Conservation (phyloP, 1,140 invertebrate species). For the Cepaea nemoralis region DNA sequence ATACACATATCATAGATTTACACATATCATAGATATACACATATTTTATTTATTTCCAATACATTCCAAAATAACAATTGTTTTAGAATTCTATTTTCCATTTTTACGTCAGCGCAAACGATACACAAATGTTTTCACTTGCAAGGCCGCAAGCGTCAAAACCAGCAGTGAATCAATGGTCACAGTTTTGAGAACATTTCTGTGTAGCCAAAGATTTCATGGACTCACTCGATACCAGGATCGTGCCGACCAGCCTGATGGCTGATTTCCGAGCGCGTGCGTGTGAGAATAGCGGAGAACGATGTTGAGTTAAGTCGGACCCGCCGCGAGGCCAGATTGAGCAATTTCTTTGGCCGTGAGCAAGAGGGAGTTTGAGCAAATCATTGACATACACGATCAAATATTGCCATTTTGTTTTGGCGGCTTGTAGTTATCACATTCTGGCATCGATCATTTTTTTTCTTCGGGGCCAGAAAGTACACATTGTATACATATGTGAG, state of each 20-base stretch:
- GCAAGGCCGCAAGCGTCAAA: neutral
- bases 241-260: conserved; percentile 8
- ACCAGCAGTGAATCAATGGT: neutral
- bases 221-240: neutral
- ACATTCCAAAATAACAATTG: too few relatives aligned
- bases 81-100: neutral
- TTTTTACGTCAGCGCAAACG: neutral
- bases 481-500: too few relatives aligned
- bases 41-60: too few relatives aligned
- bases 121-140: conserved; percentile 27
- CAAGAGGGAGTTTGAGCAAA: neutral
- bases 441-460: neutral
- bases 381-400: conserved; percentile 11
- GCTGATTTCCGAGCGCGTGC: neutral
- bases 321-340: neutral
- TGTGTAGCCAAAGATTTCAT: neutral
- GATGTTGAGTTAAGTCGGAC: conserved; percentile 4
- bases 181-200: conserved; percentile 4
- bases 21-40: too few relatives aligned
- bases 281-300: neutral
- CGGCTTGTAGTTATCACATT: conserved; percentile 3
- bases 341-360: neutral
- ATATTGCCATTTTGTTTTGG: neutral
- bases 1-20: too few relatives aligned
- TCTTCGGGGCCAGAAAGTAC: neutral